Evolutionary conservation across 2,888 invertebrate species (phyloP), one percentile per base, ranked within the genome.

Genomic region (Drosophila birchii): DNA sequence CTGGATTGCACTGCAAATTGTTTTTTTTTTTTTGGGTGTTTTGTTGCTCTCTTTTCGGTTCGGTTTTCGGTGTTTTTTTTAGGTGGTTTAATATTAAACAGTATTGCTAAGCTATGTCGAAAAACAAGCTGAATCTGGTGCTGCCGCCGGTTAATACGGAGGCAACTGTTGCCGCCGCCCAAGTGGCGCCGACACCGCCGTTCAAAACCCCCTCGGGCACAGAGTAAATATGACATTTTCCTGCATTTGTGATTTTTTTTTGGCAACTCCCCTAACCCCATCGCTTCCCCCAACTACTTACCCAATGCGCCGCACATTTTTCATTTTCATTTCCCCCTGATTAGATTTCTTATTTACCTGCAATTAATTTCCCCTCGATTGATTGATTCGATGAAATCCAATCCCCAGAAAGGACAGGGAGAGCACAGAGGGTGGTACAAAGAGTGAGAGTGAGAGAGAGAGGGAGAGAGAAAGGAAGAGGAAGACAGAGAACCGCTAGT

Each of bases 91-190:
- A 18, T 14, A 34, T 20, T 29, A 23, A 54, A 23, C 29, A 47
- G 34, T 16, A 76, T 53, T 53, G 51, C 16, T 23, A 47, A 32
- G 51, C 51, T 36, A 97, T 97, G 97, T 97, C 97, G 88, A 97
- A 97, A 93, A 98, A 98, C 93, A 98, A 97, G 93, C 94, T 97
- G 90, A 97, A 97, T 92, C 93, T 98, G 93, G 97, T 97, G 91
- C 94, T 98, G 91, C 97, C 97, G 89, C 97, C 97, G 90, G 97
- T 97, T 92, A 96, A 97, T 79, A 96, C 97, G 82, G 97, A 97
- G 93, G 93, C 94, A 69, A 93, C 93, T 77, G 94, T 94, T 67
- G 93, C 93, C 66, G 94, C 94, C 49, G 93, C 93, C 75, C 93
- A 94, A 75, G 94, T 94, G 79, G 90, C 92, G 58, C 93, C 94